These are phyloP conservation scores for Lycodopsis pacificus DNA, from an alignment of 2,797 vertebrate species.

Conservation along the genomic window DNA sequence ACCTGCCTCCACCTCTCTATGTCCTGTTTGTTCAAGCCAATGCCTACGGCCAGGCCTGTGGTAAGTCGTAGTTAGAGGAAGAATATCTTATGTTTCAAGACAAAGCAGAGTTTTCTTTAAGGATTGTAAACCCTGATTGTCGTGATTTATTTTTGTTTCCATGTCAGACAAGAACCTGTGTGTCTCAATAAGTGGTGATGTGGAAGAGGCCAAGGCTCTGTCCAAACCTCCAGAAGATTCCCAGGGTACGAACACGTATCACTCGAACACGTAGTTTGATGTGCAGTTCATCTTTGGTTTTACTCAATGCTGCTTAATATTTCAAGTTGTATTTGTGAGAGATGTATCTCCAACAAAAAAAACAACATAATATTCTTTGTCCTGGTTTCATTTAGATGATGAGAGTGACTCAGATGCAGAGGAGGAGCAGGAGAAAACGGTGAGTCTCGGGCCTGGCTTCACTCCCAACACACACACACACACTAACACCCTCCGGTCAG, in stretches of 20 bases:
- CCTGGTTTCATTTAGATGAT: conserved; percentile 86
- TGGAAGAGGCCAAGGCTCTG: conserved; percentile 97
- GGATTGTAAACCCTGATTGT: background rate
- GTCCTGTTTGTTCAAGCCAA: conserved; percentile 96
- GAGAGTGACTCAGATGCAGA: conserved; percentile 98
- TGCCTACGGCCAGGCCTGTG: conserved; percentile 96
- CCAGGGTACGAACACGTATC: conserved; percentile 85
- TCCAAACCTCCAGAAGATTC: conserved; percentile 97
- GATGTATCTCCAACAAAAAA: background rate
- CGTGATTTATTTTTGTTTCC: conserved; percentile 4
- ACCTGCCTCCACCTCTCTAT: conserved; percentile 95
- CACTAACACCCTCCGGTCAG: conserved; percentile 33
- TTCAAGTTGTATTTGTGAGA: background rate
- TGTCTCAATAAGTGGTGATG: conserved; percentile 93
- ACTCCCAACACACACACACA: background rate
- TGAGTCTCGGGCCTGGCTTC: conserved; percentile 74
- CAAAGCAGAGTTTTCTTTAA: background rate
- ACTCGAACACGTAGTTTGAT: background rate
- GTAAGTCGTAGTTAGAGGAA: conserved; percentile 78
- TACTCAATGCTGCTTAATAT: background rate
- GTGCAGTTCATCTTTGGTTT: background rate
- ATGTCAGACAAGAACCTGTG: conserved; percentile 91
- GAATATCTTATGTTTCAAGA: background rate
- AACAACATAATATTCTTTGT: background rate
- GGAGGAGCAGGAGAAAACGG: conserved; percentile 98